These are phyloP conservation scores for Schrankia costaestrigalis DNA, from an alignment of 2,888 invertebrate species.

Conservation along the genomic window DNA sequence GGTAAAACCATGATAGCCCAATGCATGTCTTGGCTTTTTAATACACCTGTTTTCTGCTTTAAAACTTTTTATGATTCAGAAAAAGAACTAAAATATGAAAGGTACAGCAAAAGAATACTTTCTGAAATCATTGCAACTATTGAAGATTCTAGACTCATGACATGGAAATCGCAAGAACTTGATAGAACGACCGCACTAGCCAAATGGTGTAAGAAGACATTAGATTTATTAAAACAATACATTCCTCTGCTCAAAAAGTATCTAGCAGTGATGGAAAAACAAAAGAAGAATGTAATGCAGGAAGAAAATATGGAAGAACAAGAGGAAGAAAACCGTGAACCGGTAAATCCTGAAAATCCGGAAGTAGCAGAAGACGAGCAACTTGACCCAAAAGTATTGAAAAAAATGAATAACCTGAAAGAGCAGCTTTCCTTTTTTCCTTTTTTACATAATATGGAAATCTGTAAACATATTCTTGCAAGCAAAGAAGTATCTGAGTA, in stretches of 20 bases:
- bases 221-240: slow-evolving; percentile 39
- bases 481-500: slow-evolving; percentile 44
- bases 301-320: neutral
- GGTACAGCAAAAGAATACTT: slow-evolving; percentile 51
- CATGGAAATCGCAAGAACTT: slow-evolving; percentile 62
- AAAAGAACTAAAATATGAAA: slow-evolving; percentile 48
- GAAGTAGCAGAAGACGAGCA: slow-evolving; percentile 2
- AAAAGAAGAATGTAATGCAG: neutral
- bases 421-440: slow-evolving; percentile 45
- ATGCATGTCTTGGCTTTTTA: slow-evolving; percentile 77
- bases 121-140: slow-evolving; percentile 65
- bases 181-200: slow-evolving; percentile 54
- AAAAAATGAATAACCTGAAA: slow-evolving; percentile 20
- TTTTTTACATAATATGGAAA: slow-evolving; percentile 46
- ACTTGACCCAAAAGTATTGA: neutral
- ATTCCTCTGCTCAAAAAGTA: slow-evolving; percentile 36
- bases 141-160: slow-evolving; percentile 52
- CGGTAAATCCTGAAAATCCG: neutral
- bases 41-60: slow-evolving; percentile 67
- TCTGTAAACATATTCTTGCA: slow-evolving; percentile 40
- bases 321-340: neutral
- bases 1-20: slow-evolving; percentile 82
- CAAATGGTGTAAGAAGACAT: slow-evolving; percentile 52
- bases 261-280: slow-evolving; percentile 5
- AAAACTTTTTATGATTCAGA: slow-evolving; percentile 40